Base-by-base conservation (phyloP, 2,113 vertebrate genomes). In the Agapornis roseicollis region DNA sequence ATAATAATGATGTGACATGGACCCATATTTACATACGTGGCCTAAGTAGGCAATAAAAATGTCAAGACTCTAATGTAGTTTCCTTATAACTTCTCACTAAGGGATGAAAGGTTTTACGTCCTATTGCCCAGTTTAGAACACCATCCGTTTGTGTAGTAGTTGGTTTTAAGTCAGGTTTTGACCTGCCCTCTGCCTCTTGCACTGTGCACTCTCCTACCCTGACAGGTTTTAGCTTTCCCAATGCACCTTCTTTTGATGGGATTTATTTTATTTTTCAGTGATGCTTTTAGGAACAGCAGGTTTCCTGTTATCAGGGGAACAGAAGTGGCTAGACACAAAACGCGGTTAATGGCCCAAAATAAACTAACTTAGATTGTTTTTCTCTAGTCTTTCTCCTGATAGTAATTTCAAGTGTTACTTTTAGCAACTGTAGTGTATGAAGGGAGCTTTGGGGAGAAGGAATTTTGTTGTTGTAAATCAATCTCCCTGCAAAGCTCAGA, bases 401-500 rank as follows among this genome's bases (percentile, higher is more conserved):
- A 70, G 60, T 76, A 63, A 91, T 90, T 95, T 83, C 68, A 80
- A 73, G 93, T 64, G 82, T 73, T 94, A 94, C 91, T 94, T 95
- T 87, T 93, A 90, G 85, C 85, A 91, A 2, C 60, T 85, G 1
- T 7, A 46, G 71, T 8, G 23, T n/a, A 56, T 8, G 49, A 80
- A 77, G 50, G 46, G 76, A 95, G 85, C 87, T 96, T 19, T 92
- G 78, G 80, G 63, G 63, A 80, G 49, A 65, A 68, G 77, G 52
- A 29, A 41, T 46, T 88, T 16, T 87, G 78, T 35, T 73, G 80
- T 22, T 78, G 83, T 70, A 55, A 77, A 46, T 90, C 3, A n/a
- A 76, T 87, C 65, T 79, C 55, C 41, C 44, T 76, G 58, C 77
- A 66, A 73, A 68, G 76, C 85, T 47, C 63, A 61, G 92, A 65